Percentiles rank a stretch among this genome's conserved stretches.
phyloP scores from a whole-genome alignment of 2,113 vertebrate genomes.

The Callipepla californica region DNA sequence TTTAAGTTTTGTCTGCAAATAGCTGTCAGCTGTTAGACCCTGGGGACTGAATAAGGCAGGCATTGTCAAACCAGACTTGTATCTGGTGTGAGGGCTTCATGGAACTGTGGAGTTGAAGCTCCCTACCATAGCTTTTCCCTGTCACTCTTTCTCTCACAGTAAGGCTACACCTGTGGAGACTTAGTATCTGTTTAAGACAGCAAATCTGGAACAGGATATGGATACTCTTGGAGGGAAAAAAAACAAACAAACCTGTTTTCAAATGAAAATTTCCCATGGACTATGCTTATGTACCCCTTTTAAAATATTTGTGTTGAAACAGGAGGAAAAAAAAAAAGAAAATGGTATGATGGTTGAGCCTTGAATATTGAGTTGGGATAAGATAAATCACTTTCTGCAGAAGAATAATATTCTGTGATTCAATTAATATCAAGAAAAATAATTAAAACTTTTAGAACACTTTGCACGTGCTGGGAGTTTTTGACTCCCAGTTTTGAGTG shows the following conservation, averaged over 20 bases:
- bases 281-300: not conserved
- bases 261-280: not conserved
- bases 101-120: not conserved
- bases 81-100: not conserved
- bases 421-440: not conserved
- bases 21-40: not conserved
- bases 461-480: not conserved
- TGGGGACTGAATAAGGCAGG: not conserved
- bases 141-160: not conserved
- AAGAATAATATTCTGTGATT: not conserved
- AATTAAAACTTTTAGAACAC: not conserved
- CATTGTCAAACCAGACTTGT: not conserved
- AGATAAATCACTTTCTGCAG: not conserved
- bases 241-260: not conserved
- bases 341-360: accelerated
- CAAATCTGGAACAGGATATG: not conserved
- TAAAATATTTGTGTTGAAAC: not conserved
- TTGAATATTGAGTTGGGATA: not conserved
- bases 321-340: not conserved
- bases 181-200: not conserved
- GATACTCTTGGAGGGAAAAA: not conserved
- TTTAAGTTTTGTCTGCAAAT: not conserved
- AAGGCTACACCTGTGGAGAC: not conserved
- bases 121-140: not conserved
- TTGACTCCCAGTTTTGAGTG: not conserved